These are phyloP conservation scores for Callipepla californica DNA, from an alignment of 2,113 vertebrate genomes.

Conservation along the genomic window DNA sequence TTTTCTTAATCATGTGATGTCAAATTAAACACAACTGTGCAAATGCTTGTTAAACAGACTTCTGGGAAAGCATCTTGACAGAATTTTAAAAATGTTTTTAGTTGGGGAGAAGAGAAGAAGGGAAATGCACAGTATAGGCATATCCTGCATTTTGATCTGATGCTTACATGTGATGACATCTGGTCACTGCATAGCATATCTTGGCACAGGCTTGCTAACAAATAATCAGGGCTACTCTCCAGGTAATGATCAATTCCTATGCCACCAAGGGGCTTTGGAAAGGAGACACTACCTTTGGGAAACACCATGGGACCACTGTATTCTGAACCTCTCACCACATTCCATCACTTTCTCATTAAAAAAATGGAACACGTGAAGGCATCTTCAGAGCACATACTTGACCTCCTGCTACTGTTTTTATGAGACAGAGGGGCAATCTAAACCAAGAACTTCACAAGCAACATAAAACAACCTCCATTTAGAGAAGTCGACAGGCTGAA, in stretches of 20 bases:
- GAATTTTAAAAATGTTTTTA: background rate
- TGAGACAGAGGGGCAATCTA: background rate
- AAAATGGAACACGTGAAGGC: slow-evolving; percentile 10
- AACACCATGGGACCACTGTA: background rate
- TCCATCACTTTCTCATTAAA: slow-evolving; percentile 18
- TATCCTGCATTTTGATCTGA: background rate
- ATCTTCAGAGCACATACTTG: background rate
- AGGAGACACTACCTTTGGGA: background rate
- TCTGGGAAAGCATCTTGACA: background rate
- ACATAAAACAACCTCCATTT: background rate
- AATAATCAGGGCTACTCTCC: background rate
- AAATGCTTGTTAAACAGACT: background rate
- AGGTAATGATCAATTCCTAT: background rate
- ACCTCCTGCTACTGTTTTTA: slow-evolving; percentile 35
- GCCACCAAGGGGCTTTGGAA: background rate
- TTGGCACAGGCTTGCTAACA: background rate
- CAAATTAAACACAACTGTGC: background rate
- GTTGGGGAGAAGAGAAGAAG: background rate
- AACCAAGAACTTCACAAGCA: background rate
- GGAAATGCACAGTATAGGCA: background rate
- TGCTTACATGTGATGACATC: background rate
- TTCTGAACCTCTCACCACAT: slow-evolving; percentile 1
- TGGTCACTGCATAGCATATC: background rate
- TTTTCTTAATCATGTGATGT: background rate
- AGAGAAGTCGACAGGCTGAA: background rate